These are phyloP conservation scores for Epistrophella euchroma DNA, from an alignment of 2,888 invertebrate species.

Conservation along the genomic window DNA sequence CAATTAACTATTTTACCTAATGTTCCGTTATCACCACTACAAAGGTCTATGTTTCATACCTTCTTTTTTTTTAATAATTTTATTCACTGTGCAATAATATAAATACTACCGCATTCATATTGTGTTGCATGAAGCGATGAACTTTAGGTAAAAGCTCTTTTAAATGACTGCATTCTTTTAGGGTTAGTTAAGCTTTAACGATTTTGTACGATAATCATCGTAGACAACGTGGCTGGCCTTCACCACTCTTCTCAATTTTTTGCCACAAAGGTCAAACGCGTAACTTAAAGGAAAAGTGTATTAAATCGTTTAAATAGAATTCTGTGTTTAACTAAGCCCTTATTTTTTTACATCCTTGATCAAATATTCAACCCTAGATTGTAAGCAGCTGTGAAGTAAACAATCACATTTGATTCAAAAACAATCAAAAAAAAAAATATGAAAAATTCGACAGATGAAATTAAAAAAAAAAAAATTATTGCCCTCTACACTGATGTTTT, in stretches of 20 bases:
- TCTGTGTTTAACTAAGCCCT: background rate
- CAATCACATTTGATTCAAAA: background rate
- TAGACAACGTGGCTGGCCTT: background rate
- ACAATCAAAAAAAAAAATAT: background rate
- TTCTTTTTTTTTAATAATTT: background rate
- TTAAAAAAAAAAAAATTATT: background rate
- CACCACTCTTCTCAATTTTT: background rate
- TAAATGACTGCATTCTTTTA: background rate
- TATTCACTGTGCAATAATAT: background rate
- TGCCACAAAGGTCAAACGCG: background rate
- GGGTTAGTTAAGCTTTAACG: background rate
- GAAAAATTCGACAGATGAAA: background rate
- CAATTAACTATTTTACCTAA: too few relatives aligned
- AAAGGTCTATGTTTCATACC: too few relatives aligned
- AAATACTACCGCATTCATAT: background rate
- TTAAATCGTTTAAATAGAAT: background rate
- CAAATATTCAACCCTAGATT: background rate
- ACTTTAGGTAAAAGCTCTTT: background rate
- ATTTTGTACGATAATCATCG: background rate
- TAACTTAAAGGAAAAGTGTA: background rate
- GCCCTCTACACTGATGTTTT: too few relatives aligned
- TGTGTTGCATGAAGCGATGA: background rate
- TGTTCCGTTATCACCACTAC: too few relatives aligned
- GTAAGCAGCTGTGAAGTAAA: background rate
- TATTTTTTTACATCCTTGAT: background rate